phyloP scores from a whole-genome alignment of 2,797 vertebrate genomes.

The Nyctibius grandis region DNA sequence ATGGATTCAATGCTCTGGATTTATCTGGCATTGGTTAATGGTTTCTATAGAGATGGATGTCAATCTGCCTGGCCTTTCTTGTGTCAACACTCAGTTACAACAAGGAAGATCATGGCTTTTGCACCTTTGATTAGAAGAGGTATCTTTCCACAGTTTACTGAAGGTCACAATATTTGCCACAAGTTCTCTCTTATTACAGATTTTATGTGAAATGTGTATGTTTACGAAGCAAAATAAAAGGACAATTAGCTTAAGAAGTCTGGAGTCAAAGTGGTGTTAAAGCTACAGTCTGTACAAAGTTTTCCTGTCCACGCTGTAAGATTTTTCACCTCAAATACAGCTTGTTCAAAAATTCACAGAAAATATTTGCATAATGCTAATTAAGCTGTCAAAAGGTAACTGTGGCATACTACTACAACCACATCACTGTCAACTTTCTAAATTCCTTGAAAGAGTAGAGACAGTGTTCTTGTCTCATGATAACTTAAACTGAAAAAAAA shows the following conservation, averaged over 20 bases:
- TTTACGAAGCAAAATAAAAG: conserved; percentile 60
- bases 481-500: conserved; percentile 9
- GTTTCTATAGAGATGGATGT: conserved; percentile 84
- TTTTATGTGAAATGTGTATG: conserved; percentile 68
- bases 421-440: conserved; percentile 1
- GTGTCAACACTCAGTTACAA: conserved; percentile 82
- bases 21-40: conserved; percentile 78
- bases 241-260: conserved; percentile 63
- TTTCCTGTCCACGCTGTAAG: neutral
- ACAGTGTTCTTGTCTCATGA: neutral
- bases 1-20: conserved; percentile 80
- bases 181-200: conserved; percentile 74
- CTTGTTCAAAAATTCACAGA: conserved; percentile 40
- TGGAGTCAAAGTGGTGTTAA: conserved; percentile 23
- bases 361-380: conserved; percentile 65
- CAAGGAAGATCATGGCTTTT: conserved; percentile 81
- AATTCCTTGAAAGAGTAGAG: conserved; percentile 31
- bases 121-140: conserved; percentile 82
- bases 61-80: conserved; percentile 85
- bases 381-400: conserved; percentile 66
- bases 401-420: neutral
- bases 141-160: conserved; percentile 80
- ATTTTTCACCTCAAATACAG: conserved; percentile 46
- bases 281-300: conserved; percentile 37
- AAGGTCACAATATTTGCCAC: conserved; percentile 79